Evolutionary conservation across 2,797 vertebrate species (phyloP).

Genomic region (Gorsachius magnificus): DNA sequence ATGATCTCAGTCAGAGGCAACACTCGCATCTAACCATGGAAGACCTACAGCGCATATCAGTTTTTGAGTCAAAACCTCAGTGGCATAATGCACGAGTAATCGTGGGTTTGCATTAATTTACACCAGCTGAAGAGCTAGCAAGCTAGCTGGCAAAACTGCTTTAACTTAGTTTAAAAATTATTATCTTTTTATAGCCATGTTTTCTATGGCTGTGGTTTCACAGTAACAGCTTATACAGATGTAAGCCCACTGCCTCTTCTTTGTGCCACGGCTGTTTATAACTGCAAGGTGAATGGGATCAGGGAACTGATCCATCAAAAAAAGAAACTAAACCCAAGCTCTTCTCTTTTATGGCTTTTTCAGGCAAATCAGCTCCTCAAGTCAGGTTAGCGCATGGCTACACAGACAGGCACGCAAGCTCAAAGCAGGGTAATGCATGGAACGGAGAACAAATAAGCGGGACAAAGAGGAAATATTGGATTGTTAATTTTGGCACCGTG

Average conservation of each 20-base stretch:
- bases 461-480: not conserved
- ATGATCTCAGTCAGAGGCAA: not conserved
- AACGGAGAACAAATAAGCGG: not conserved
- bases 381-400: not conserved
- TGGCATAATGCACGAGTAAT: not conserved
- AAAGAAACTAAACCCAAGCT: not conserved
- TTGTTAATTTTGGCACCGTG: not conserved
- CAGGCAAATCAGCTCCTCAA: not conserved
- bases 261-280: not conserved
- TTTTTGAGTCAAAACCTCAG: not conserved
- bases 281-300: not conserved
- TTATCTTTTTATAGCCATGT: not conserved
- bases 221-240: not conserved
- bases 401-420: not conserved
- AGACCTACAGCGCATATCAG: not conserved
- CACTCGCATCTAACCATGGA: not conserved
- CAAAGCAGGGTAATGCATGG: not conserved
- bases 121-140: not conserved
- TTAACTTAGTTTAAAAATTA: not conserved
- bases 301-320: not conserved
- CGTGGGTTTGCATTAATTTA: not conserved
- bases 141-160: not conserved
- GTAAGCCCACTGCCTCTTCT: not conserved
- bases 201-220: not conserved
- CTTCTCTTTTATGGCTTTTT: not conserved